Base-by-base conservation (phyloP, 2,797 vertebrate genomes). In the Vireo griseus region DNA sequence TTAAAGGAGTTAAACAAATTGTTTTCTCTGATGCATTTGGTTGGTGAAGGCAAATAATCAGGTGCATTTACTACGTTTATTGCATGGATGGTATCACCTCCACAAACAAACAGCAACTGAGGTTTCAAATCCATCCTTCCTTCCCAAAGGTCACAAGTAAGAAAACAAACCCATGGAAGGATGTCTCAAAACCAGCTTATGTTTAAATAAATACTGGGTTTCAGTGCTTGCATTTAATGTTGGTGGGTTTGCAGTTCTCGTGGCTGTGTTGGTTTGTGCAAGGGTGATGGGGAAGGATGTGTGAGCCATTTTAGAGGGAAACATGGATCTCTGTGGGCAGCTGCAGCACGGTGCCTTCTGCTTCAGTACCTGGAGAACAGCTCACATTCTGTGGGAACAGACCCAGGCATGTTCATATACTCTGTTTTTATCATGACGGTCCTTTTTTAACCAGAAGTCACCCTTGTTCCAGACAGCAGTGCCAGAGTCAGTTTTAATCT, bases 31-130 rank as follows among this genome's bases (percentile, higher is more conserved):
- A 26, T 52, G 14, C 37, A 0, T 66, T 83, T 75, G 37, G 11
- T 31, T 90, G 78, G 44, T 54, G 35, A 71, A 66, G 69, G 58
- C 26, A 77, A 40, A 74, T 61, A 40, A 66, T 50, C 29, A 72
- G 39, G 21, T 78, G 13, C 3, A 4, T 3, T 2, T 21, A 24
- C 2, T 62, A 0, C 0, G 0, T 26, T 52, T 51, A 11, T 74
- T 63, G 15, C 25, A 26, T 2, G 18, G 55, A 8, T 15, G 18
- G 15, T n/a, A 3, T 31, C 61, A 40, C 15, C 14, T 68, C 78
- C 78, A 84, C 81, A 86, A 5, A 29, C 1, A 5, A 63, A 10
- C 52, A 68, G 24, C 1, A 5, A 4, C 65, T n/a, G 76, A 67
- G 72, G 22, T 22, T 83, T 57, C 17, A 39, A 80, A 25, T 0